phyloP scores from a whole-genome alignment of 2,113 vertebrate species.

The Bagarius yarrelli region DNA sequence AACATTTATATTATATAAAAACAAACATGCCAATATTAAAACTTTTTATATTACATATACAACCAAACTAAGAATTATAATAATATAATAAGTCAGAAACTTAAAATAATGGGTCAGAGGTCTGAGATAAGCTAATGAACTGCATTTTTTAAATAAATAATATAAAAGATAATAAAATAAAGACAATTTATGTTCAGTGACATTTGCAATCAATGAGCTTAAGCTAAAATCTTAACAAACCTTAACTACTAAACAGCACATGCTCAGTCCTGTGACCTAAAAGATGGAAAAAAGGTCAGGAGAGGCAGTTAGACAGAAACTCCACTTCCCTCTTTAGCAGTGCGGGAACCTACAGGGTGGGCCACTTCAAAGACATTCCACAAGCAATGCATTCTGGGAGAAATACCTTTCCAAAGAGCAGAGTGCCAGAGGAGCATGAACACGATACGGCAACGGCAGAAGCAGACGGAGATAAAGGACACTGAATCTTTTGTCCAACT shows the following conservation, averaged over 20 bases:
- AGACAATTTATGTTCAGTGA: too few species aligned
- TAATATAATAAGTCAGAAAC: background rate
- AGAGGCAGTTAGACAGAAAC: conserved; percentile 46
- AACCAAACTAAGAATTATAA: background rate
- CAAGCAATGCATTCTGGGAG: conserved; percentile 67
- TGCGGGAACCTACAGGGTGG: conserved; percentile 65
- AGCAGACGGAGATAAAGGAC: background rate
- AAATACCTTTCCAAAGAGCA: conserved; percentile 66
- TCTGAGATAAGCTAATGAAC: background rate
- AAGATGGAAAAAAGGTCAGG: conserved; percentile 42
- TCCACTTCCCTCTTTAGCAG: conserved; percentile 5
- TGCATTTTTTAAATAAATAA: too few species aligned
- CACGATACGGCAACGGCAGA: conserved; percentile 21
- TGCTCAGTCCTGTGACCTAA: conserved; percentile 40
- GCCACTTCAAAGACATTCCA: conserved; percentile 78
- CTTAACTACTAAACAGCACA: conserved; percentile 33
- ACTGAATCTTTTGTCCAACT: background rate
- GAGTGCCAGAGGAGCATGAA: conserved; percentile 57
- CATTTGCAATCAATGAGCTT: too few species aligned
- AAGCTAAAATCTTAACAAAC: too few species aligned
- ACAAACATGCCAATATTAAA: background rate
- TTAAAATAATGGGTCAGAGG: background rate
- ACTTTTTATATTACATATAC: background rate
- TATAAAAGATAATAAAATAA: too few species aligned
- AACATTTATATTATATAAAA: background rate